A percentile compares a stretch with the other conserved stretches of the same genome.
Conservation (phyloP, 2,888 invertebrate species). For the Sphaeridia pumilis region DNA sequence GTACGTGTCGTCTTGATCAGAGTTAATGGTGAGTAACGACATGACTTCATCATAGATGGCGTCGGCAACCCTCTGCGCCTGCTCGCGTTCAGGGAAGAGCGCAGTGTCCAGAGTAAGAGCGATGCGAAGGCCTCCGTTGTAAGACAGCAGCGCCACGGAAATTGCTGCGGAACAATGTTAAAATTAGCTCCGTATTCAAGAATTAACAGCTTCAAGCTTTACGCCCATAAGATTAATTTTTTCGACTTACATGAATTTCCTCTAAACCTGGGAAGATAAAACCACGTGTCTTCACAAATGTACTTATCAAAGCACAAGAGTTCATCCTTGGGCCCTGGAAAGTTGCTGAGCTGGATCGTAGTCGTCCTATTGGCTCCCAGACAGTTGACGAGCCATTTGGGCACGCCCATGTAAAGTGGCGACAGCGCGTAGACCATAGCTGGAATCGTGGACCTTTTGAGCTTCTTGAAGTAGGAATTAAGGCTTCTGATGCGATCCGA, state of each 20-base stretch:
- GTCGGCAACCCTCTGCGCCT: slow-evolving; percentile 1
- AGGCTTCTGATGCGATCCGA: background rate
- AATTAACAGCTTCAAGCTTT: too few species aligned
- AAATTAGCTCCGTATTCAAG: background rate
- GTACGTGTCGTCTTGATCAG: too few species aligned
- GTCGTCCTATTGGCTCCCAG: slow-evolving; percentile 8
- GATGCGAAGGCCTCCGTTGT: slow-evolving; percentile 7
- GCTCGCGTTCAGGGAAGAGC: slow-evolving; percentile 3
- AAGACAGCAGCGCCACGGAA: slow-evolving; percentile 1
- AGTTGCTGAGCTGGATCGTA: slow-evolving; percentile 11
- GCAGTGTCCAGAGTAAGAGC: slow-evolving; percentile 4
- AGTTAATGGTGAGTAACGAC: too few species aligned
- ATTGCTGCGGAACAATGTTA: slow-evolving; percentile 1
- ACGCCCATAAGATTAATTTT: too few species aligned
- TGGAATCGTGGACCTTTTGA: slow-evolving; percentile 6
- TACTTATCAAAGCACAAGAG: slow-evolving; percentile 6
- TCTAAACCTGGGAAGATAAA: slow-evolving; percentile 6
- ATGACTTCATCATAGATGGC: slow-evolving; percentile 8
- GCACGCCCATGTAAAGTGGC: slow-evolving; percentile 10
- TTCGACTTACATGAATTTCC: slow-evolving; percentile 9
- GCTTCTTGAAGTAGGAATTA: background rate
- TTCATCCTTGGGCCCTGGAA: slow-evolving; percentile 9
- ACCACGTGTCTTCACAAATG: slow-evolving; percentile 8
- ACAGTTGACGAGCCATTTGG: slow-evolving; percentile 1
- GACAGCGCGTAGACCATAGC: slow-evolving; percentile 7